Conservation (phyloP, 1,140 invertebrate species). For the Eupristina koningsbergeri region DNA sequence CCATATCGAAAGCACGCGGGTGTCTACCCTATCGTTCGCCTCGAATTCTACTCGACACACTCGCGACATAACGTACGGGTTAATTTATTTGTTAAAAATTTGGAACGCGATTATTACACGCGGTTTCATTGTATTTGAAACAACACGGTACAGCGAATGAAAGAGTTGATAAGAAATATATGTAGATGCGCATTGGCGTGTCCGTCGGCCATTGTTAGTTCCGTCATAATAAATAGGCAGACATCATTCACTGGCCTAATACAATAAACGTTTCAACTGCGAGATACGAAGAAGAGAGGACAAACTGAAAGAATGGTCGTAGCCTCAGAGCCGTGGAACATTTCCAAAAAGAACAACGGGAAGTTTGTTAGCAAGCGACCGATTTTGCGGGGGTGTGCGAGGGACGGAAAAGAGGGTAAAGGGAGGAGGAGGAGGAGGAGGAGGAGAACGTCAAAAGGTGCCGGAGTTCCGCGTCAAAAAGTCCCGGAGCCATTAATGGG, state of each 20-base stretch:
- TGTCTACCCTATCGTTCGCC: no score
- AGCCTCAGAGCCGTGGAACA: no score
- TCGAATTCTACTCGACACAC: not conserved
- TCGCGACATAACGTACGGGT: no score
- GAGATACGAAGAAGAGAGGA: constrained; percentile 42
- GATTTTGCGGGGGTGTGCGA: constrained; percentile 30
- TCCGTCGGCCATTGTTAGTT: not conserved
- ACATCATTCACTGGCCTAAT: not conserved
- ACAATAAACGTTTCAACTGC: constrained; percentile 21
- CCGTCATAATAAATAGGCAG: constrained; percentile 11
- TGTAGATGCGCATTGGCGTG: not conserved
- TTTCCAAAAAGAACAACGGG: constrained; percentile 32
- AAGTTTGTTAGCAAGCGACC: constrained; percentile 25
- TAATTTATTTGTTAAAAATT: not conserved
- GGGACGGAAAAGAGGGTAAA: not conserved
- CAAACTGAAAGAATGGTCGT: no score
- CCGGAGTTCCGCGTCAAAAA: constrained; percentile 48
- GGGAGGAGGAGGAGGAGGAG: not conserved
- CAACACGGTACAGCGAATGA: not conserved
- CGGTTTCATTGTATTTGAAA: not conserved
- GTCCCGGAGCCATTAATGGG: constrained; percentile 44
- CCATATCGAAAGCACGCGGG: no score
- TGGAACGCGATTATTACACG: not conserved
- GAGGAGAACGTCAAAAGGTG: constrained; percentile 16
- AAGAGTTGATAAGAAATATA: not conserved